Evolutionary conservation across 2,113 vertebrate genomes (phyloP), one percentile per base, ranked within the genome.

Genomic region (Bettongia penicillata): DNA sequence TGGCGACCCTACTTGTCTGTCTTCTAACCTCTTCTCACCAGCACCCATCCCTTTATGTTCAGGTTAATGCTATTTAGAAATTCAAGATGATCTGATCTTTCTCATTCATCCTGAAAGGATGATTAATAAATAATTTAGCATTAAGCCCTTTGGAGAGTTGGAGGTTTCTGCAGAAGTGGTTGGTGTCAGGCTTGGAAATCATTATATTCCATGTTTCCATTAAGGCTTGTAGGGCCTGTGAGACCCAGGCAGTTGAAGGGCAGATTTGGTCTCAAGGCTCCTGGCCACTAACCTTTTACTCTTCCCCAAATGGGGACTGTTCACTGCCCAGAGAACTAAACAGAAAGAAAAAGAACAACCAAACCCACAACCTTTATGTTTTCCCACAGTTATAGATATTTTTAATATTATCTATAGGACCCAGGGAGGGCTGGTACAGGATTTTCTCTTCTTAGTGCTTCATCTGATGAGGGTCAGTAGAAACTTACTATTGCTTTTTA

Each of bases 41-140:
- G 14, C 1, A 2, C 0, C 8, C 48, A 14, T 92, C 47, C 11
- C 31, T 37, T 95, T 50, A 53, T 0, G 0, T 93, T n/a, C 0
- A 0, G 61, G 52, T 90, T 92, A 53, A 23, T 37, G 51, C 31
- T 0, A 0, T 48, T n/a, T 23, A 50, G 92, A 93, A 92, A 93
- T 8, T 93, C 53, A 37, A 91, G 1, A 2, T 8, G 89, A 84
- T 47, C n/a, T 68, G 53, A 84, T 94, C 43, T 94, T 14, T 53
- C 24, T 51, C 91, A 47, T 92, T 84, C 91, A 37, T 95, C 91
- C 47, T 47, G 68, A 95, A 57, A 93, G 53, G 50, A 48, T 47
- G 57, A 94, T 92, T 93, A 93, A 96, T 93, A 53, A 68, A 43
- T 93, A 92, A 77, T 91, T 95, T 91, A 95, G 77, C 23, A 24